Base-by-base conservation (phyloP, 1,140 invertebrate species). In the Drosophila rhopaloa region DNA sequence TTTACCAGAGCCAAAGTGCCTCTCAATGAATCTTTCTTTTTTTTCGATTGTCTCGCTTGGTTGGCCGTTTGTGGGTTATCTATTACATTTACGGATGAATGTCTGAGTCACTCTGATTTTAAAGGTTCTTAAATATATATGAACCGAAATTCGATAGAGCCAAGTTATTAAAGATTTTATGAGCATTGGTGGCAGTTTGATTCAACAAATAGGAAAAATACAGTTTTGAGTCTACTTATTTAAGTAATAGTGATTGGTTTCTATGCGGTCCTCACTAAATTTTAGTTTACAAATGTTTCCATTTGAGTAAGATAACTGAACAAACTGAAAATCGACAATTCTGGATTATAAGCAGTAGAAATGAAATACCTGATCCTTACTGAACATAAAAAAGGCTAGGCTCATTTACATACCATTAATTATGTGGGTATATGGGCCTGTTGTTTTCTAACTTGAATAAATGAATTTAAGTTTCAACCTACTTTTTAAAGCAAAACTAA, bases 1-100 rank as follows among this genome's bases (percentile, higher is more conserved):
- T 56, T 10, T 57, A 41, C 37, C 59, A 32, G 58, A 61, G 58
- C 44, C 57, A 38, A 38, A 29, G 57, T 16, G 35, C 13, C 24
- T 24, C 48, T 47, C 19, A 40, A 40, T 40, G 43, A 9, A 8
- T 46, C 19, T 14, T 13, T 19, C 19, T 2, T 24, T 47, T 24
- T 24, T 48, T 13, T 10, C n/a, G 48, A 43, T 54, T 62, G 48
- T 62, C 48, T 62, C 58, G 14, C 48, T 43, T 6, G 37, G 19
- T 19, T 50, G 35, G 24, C 24, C 27, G 6, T 27, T 8, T 10
- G 24, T 29, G 24, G 5, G 9, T 37, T 46, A 11, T 44, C 9
- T 40, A 40, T 5, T 10, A 6, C 29, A 32, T 32, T 32, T 2
- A 7, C 11, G 11, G 19, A 3, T 24, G 44, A 13, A 47, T 6